Evolutionary conservation across 1,140 invertebrate genomes (phyloP), one percentile per base, ranked within the genome.

Genomic region (Hirudo medicinalis): DNA sequence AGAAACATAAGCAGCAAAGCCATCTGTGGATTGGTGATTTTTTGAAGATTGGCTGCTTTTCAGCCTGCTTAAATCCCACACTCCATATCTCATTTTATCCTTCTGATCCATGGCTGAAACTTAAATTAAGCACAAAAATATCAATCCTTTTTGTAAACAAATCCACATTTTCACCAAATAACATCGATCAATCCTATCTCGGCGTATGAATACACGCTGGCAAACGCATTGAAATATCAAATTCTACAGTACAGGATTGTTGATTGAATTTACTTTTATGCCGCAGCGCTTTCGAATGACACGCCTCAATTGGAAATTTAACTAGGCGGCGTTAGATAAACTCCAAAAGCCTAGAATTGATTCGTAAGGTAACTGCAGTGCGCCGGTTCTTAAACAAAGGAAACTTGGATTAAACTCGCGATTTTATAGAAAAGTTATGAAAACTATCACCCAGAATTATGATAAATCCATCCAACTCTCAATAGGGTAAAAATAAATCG

Each of bases 331-430:
- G 43, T 49, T 49, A 49, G 43, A 49, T 49, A 49, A 49, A 49
- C 43, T 49, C 43, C 43, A 49, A 49, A 49, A 49, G 43, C 43
- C 43, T 49, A 49, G 43, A 49, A 49, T 49, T 49, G 43, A 49
- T 49, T 49, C 43, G 43, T 49, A 49, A 49, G 57, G 57, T 6
- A 63, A 32, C 29, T 63, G 22, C 22, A 32, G 29, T 25, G 57
- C 57, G 29, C 57, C 57, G 57, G 57, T 63, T 63, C 29, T 49
- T 63, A 22, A 63, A 63, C 57, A 63, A 63, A 63, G 57, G 29
- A 63, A 63, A 63, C 22, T 63, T 63, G 22, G 29, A 63, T 63
- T 63, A 63, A 63, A 63, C 29, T 63, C 57, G 57, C 57, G 8
- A 63, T 25, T 63, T 22, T 32, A 63, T 25, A 63, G 29, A 63